Conservation (phyloP, 2,888 invertebrate genomes). For the Drosophila picticornis region DNA sequence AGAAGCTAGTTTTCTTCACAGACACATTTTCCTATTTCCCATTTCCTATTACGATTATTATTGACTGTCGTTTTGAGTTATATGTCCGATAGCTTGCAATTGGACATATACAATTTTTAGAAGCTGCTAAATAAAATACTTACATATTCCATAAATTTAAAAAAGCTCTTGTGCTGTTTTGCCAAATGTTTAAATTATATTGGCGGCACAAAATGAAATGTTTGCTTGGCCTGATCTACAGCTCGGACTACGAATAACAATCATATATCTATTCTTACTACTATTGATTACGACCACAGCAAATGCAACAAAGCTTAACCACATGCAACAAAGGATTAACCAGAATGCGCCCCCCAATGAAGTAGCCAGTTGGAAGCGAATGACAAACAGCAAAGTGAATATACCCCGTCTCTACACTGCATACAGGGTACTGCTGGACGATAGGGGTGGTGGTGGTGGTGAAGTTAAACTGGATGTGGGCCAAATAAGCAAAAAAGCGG, state of each 20-base stretch:
- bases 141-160: background rate
- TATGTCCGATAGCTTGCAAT: constrained; percentile 13
- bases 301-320: constrained; percentile 5
- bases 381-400: constrained; percentile 20
- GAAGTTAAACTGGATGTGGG: constrained; percentile 4
- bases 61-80: constrained; percentile 14
- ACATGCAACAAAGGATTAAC: background rate
- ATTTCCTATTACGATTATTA: background rate
- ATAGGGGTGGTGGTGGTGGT: constrained; percentile 10
- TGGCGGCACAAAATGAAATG: constrained; percentile 69
- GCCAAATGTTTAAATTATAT: constrained; percentile 33
- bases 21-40: no score
- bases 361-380: constrained; percentile 8
- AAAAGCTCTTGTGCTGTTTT: constrained; percentile 5
- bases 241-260: constrained; percentile 22
- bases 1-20: background rate
- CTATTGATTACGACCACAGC: constrained; percentile 13
- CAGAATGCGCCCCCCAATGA: background rate
- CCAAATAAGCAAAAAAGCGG: constrained; percentile 7
- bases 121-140: background rate
- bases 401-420: constrained; percentile 52
- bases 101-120: background rate
- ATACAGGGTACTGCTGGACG: constrained; percentile 31
- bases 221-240: constrained; percentile 45
- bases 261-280: constrained; percentile 41